Conservation (phyloP, 2,888 invertebrate genomes). For the Abrostola tripartita region DNA sequence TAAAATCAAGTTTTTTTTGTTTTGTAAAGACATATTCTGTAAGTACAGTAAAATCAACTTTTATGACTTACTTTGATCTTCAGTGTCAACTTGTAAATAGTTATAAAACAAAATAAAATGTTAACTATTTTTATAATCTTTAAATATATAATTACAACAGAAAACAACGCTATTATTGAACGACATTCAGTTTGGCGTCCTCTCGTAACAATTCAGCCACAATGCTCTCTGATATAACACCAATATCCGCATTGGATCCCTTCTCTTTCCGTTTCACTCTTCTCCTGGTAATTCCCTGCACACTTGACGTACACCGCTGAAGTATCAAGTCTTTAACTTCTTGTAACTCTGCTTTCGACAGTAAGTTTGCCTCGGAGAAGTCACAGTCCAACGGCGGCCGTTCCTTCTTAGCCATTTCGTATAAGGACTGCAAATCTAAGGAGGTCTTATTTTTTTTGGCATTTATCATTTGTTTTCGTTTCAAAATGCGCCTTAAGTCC, state of each 20-base stretch:
- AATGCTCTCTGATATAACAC: constrained; percentile 69
- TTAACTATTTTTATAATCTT: constrained; percentile 38
- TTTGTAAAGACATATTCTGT: background rate
- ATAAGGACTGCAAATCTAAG: constrained; percentile 73
- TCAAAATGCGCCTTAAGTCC: constrained; percentile 74
- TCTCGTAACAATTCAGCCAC: constrained; percentile 65
- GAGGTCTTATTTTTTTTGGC: constrained; percentile 63
- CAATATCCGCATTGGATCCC: constrained; percentile 9
- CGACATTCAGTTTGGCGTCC: constrained; percentile 31
- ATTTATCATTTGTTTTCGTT: constrained; percentile 61
- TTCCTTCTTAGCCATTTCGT: constrained; percentile 74
- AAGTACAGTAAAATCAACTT: no score
- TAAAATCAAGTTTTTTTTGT: background rate
- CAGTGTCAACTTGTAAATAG: background rate
- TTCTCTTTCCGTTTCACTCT: constrained; percentile 57
- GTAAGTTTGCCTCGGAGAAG: constrained; percentile 63
- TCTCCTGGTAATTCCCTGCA: constrained; percentile 71
- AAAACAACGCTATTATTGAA: constrained; percentile 51
- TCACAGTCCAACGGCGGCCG: constrained; percentile 57
- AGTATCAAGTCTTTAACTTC: constrained; percentile 77
- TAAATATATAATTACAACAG: constrained; percentile 40
- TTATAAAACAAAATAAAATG: constrained; percentile 8
- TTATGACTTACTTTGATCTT: no score
- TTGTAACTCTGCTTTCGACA: constrained; percentile 73
- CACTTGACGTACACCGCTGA: constrained; percentile 69